Evolutionary conservation across 2,797 vertebrate species (phyloP), one percentile per base, ranked within the genome.

Genomic region (Fistularia tabacaria): DNA sequence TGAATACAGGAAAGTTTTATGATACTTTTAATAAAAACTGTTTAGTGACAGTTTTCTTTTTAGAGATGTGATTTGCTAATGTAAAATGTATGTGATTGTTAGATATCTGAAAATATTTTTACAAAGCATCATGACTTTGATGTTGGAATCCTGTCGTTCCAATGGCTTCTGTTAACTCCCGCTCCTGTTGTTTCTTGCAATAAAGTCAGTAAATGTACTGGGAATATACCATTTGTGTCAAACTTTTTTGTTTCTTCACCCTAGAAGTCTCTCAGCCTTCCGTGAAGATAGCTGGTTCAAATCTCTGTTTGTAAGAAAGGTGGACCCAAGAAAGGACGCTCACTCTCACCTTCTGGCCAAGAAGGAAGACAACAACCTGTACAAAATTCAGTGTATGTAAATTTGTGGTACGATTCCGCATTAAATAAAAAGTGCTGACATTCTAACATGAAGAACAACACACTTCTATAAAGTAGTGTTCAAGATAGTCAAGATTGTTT

Each of bases 281-380:
- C 77, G 90, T 15, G 94, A 98, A 66, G 95, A 97, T 76, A 96
- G 95, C 85, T 98, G 96, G 95, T 83, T 99, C 60, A 95, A 96
- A 79, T 95, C 97, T 10, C 90, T 99, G 13, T 98, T 99, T 82
- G 95, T 98, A 38, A 91, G 95, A 76, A 98, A 98, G 64, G 97
- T 99, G 1, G 93, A 96, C 61, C 96, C 97, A 11, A 91, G 97
- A 77, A 99, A 96, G 83, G 96, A 98, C 14, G 95, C 97, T 49
- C 97, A 99, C 81, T 97, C 96, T 69, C 95, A 97, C 69, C 91
- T 99, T 58, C 91, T 99, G 45, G 93, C 97, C 78, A 98, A 99
- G 86, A 93, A 90, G 69, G 97, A 99, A 86, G 96, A 94, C 57
- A 93, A 85, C 90, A 99, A 94, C 72, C 92, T 99, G 55, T 99